Evolutionary conservation across 2,888 invertebrate species (phyloP), one percentile per base, ranked within the genome.

Genomic region (Ephialtes manifestator): DNA sequence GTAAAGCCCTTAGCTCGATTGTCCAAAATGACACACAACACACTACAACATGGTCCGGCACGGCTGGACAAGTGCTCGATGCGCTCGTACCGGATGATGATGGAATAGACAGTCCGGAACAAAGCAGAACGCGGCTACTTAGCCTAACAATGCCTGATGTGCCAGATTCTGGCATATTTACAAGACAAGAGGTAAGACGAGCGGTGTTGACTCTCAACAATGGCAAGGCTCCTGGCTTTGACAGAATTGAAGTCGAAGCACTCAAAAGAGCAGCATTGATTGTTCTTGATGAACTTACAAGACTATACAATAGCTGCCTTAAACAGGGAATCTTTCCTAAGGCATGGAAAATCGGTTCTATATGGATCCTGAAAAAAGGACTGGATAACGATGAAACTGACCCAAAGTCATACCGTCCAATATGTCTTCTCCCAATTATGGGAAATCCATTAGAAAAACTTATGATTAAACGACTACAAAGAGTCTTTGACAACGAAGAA

Each of bases 371-470:
- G 4, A 20, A n/a, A 2, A 78, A 77, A 20, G 65, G 48, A 51
- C 15, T n/a, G 4, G 77, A 77, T 7, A 75, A 75, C 13, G 63
- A 75, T 1, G 65, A 35, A 8, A 39, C 39, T 1, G 51, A 76
- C 39, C 67, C 65, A 1, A 48, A 51, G n/a, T 76, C 76, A 8
- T 76, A 65, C 10, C 76, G 48, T 1, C 63, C 76, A 2, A 76
- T 76, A 15, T 67, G 65, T 7, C 53, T 76, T 2, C 35, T 76
- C 0, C 7, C 67, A 1, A 18, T 60, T 4, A 3, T 78, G 15
- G 78, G 78, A 1, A 78, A 78, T 10, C 8, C 28, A 31, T 7
- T 78, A 4, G 78, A 78, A 11, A 78, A 70, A 15, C 8, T 68
- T 0, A 43, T 78, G 10, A 15, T 58, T 5, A 58, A 58, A 8